Conservation (phyloP, 2,797 vertebrate genomes). For the Anguilla marmorata region DNA sequence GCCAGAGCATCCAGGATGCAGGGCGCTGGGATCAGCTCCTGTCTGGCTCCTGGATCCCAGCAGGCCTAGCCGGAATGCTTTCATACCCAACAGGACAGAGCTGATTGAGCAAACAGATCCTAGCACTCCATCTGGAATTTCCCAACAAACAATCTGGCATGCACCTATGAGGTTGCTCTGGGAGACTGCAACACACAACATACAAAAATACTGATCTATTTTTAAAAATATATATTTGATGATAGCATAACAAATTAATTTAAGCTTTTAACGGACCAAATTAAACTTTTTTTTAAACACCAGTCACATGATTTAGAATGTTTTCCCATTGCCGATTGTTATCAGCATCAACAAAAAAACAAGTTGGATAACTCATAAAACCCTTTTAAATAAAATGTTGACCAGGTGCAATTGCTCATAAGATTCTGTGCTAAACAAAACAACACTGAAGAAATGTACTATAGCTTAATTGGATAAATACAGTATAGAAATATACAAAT, state of each 20-base stretch:
- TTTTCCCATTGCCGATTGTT: neutral
- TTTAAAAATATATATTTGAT: neutral
- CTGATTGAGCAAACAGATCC: constrained; percentile 62
- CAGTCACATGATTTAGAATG: neutral
- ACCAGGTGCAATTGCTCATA: neutral
- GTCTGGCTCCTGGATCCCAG: constrained; percentile 44
- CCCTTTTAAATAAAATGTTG: neutral
- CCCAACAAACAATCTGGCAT: constrained; percentile 65
- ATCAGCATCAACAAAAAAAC: neutral
- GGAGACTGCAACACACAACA: constrained; percentile 39
- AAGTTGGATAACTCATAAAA: neutral
- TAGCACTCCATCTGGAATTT: constrained; percentile 54
- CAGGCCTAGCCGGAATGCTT: constrained; percentile 50
- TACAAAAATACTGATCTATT: neutral
- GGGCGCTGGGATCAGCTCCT: constrained; percentile 64
- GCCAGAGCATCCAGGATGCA: constrained; percentile 74
- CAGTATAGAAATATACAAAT: neutral
- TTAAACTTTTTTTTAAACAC: neutral
- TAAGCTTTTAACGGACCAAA: neutral
- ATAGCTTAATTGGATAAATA: neutral
- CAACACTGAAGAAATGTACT: neutral
- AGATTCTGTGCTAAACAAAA: neutral
- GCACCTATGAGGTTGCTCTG: constrained; percentile 52
- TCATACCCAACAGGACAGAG: constrained; percentile 53
- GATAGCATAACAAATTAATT: neutral